Conservation (phyloP, 1,140 invertebrate species). For the Brachionus manjavacas region DNA sequence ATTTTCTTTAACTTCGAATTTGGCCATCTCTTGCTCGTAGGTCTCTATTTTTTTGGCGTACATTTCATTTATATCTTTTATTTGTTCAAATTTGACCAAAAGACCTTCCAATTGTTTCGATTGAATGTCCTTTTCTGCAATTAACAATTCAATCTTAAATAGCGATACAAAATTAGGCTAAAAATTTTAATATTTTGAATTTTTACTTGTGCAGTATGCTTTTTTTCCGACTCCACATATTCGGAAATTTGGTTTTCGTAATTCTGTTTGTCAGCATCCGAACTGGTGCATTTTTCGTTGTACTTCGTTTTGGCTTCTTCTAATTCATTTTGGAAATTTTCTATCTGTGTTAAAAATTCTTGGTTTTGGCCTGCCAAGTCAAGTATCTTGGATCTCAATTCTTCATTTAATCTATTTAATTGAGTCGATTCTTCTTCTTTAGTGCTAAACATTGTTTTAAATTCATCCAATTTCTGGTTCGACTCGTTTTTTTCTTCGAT, state of each 20-base stretch:
- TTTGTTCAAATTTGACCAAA: conserved; percentile 16
- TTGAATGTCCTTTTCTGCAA: conserved; percentile 21
- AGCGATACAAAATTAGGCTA: background rate
- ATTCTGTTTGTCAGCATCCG: background rate
- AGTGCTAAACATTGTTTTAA: background rate
- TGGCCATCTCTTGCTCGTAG: background rate
- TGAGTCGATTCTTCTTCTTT: background rate
- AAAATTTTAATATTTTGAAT: background rate
- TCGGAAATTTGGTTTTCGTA: background rate
- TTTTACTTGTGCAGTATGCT: conserved; percentile 13
- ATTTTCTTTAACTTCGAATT: conserved; percentile 18
- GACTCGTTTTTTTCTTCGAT: conserved; percentile 37
- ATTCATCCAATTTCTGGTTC: conserved; percentile 2
- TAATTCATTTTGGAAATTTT: background rate
- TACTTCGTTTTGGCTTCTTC: background rate
- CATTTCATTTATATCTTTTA: conserved; percentile 4
- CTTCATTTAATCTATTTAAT: background rate
- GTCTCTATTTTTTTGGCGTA: background rate
- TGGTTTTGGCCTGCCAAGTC: conserved; percentile 26
- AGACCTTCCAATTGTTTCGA: conserved; percentile 28
- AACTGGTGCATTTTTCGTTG: background rate
- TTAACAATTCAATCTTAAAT: conserved; percentile 5
- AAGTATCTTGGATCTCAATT: background rate
- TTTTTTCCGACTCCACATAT: background rate
- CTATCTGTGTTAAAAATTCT: background rate